Conservation (phyloP, 23 tunicate genomes). For the Clavelina lepadiformis region DNA sequence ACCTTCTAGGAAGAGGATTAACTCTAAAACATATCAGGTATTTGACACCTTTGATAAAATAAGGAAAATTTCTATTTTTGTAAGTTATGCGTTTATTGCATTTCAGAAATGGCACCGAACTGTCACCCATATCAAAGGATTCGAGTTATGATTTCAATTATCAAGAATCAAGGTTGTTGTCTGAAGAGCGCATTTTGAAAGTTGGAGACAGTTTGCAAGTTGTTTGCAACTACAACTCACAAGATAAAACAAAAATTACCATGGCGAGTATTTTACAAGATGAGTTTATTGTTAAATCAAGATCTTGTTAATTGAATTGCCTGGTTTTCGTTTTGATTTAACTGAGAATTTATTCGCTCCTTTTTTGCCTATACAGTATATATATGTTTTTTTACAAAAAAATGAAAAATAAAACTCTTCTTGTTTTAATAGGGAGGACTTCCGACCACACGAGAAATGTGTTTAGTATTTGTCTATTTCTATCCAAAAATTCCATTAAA, state of each 20-base stretch:
- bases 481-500: conserved; percentile 35
- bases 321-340: too few species aligned
- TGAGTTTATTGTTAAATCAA: too few species aligned
- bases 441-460: conserved; percentile 33
- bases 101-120: conserved; percentile 22
- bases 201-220: conserved; percentile 30
- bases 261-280: conserved; percentile 2
- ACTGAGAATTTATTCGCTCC: too few species aligned
- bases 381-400: too few species aligned
- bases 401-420: too few species aligned
- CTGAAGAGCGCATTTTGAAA: conserved; percentile 8
- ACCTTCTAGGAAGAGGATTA: conserved; percentile 19
- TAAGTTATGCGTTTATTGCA: background rate
- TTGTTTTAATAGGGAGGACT: conserved; percentile 22
- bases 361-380: too few species aligned
- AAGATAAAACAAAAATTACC: conserved; percentile 11
- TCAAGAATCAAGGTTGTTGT: conserved; percentile 31
- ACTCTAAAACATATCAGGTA: conserved; percentile 45
- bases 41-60: background rate
- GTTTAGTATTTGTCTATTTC: conserved; percentile 22
- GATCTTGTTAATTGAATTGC: too few species aligned
- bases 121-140: conserved; percentile 20
- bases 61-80: too few species aligned
- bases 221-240: conserved; percentile 30
- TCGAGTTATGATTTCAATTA: conserved; percentile 28